Evolutionary conservation across 1,140 invertebrate genomes (phyloP).

Genomic region (Drosophila grimshawi): DNA sequence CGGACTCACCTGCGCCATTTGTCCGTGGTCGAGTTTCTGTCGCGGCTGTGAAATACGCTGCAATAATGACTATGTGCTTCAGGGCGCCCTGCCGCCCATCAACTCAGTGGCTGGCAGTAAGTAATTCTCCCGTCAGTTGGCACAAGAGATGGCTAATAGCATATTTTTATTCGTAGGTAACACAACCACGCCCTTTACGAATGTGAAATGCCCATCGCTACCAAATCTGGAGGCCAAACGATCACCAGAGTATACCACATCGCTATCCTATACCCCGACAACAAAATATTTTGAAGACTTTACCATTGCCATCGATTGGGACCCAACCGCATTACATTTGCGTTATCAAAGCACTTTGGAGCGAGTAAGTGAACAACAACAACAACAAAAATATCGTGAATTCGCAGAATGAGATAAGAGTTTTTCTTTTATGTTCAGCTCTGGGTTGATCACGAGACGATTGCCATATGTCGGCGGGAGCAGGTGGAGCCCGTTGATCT

Average conservation of each 20-base stretch:
- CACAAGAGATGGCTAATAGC: neutral
- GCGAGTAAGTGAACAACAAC: slow-evolving; percentile 85
- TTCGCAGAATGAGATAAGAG: neutral
- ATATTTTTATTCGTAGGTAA: slow-evolving; percentile 53
- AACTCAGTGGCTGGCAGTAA: slow-evolving; percentile 54
- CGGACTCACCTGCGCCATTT: slow-evolving; percentile 91
- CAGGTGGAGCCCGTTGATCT: slow-evolving; percentile 92
- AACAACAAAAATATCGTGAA: neutral
- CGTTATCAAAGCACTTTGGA: slow-evolving; percentile 93
- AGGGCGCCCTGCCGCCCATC: slow-evolving; percentile 67
- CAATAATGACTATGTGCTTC: slow-evolving; percentile 85
- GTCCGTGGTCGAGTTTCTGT: slow-evolving; percentile 94
- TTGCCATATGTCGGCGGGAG: slow-evolving; percentile 87
- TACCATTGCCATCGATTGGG: slow-evolving; percentile 88
- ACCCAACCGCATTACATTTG: slow-evolving; percentile 94
- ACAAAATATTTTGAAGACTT: slow-evolving; percentile 79
- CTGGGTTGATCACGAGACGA: slow-evolving; percentile 90
- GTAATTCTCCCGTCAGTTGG: slow-evolving; percentile 14
- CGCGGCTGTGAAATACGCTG: slow-evolving; percentile 92
- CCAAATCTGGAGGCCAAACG: slow-evolving; percentile 74
- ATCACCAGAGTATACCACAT: slow-evolving; percentile 65
- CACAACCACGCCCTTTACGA: slow-evolving; percentile 68
- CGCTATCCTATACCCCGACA: slow-evolving; percentile 63
- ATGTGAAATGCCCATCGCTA: slow-evolving; percentile 72
- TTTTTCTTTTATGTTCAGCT: slow-evolving; percentile 85